Evolutionary conservation across 2,797 vertebrate genomes (phyloP).

Genomic region (Enteromius mattozi): DNA sequence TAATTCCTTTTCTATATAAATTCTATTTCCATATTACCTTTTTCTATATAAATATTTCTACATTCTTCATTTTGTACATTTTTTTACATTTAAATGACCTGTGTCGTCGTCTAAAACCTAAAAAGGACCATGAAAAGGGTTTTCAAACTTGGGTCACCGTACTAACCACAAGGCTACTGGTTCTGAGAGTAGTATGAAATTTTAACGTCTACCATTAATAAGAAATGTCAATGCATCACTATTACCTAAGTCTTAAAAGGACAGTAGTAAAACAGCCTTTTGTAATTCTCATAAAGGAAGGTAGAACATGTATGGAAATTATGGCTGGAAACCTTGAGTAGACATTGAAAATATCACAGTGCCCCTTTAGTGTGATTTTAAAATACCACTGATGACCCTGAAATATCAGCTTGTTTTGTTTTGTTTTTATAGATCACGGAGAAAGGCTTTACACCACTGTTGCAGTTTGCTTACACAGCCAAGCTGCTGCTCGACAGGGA

Average conservation of each 20-base stretch:
- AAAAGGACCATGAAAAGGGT: neutral
- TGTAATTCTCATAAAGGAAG: neutral
- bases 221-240: neutral
- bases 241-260: neutral
- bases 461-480: constrained; percentile 97
- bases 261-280: neutral
- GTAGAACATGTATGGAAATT: neutral
- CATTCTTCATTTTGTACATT: neutral
- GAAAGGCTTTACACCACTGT: constrained; percentile 90
- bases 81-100: no score
- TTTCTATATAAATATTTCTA: neutral
- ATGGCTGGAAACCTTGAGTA: neutral
- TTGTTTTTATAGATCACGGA: constrained; percentile 86
- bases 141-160: neutral
- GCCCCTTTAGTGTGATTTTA: neutral
- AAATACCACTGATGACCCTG: neutral
- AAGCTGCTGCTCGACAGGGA: constrained; percentile 92
- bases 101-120: no score
- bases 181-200: neutral
- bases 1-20: no score
- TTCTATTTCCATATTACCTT: neutral
- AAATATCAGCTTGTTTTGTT: constrained; percentile 49
- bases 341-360: neutral
- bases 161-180: neutral
- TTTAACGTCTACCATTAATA: neutral